A percentile compares a stretch with the other conserved stretches of the same genome.
These are phyloP conservation scores for Idaea biselata DNA, from an alignment of 2,888 invertebrate genomes.

Conservation along the genomic window DNA sequence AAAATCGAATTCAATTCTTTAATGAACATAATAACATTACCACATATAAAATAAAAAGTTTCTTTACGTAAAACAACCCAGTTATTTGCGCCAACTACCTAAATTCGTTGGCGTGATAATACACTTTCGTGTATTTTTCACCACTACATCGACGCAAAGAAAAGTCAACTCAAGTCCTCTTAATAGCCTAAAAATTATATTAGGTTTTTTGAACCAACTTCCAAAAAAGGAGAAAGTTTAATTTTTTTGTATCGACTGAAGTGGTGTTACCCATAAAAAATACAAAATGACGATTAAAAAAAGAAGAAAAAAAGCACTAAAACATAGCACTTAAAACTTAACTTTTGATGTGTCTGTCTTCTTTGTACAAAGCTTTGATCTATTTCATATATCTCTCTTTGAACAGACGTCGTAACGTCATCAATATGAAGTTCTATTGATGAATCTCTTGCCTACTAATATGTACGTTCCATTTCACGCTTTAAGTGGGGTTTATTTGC, in stretches of 20 bases:
- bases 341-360: constrained; percentile 16
- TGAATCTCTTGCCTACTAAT: constrained; percentile 54
- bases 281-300: background rate
- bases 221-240: too few species aligned
- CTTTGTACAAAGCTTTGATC: constrained; percentile 31
- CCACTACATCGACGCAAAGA: background rate
- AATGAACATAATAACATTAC: too few species aligned
- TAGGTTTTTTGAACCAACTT: too few species aligned
- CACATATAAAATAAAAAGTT: too few species aligned
- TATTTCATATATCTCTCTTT: constrained; percentile 31
- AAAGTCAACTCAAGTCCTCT: background rate
- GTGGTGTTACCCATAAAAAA: background rate
- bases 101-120: too few species aligned
- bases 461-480: constrained; percentile 63
- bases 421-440: constrained; percentile 23
- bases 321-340: constrained; percentile 18
- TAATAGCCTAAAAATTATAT: too few species aligned
- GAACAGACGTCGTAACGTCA: constrained; percentile 5
- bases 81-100: too few species aligned
- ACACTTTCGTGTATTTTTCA: background rate
- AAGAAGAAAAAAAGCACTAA: constrained; percentile 14
- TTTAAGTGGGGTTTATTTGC: constrained; percentile 9
- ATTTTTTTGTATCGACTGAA: background rate
- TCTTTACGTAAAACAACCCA: too few species aligned
- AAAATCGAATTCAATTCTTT: too few species aligned